Conservation (phyloP, 2,888 invertebrate genomes). For the Tiliacea aurago region DNA sequence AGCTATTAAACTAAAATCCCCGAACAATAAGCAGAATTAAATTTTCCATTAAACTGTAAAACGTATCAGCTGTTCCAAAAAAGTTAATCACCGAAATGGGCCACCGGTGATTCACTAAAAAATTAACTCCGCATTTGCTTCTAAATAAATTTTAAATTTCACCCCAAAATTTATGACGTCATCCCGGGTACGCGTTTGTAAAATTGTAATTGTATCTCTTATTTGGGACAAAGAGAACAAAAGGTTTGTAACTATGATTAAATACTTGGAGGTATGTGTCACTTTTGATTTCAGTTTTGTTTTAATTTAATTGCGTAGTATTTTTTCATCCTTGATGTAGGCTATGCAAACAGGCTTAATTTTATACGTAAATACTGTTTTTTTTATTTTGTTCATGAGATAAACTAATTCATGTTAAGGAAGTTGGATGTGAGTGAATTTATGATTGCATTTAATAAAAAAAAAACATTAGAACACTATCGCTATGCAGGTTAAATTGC, state of each 20-base stretch:
- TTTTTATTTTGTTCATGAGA: not conserved
- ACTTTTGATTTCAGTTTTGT: constrained; percentile 50
- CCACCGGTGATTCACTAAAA: constrained; percentile 82
- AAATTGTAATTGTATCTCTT: constrained; percentile 82
- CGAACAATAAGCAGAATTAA: constrained; percentile 67
- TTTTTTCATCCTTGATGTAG: constrained; percentile 8
- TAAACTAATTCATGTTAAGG: not conserved
- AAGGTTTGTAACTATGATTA: constrained; percentile 75
- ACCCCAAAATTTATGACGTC: constrained; percentile 80
- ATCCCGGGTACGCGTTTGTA: constrained; percentile 71
- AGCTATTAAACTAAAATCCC: constrained; percentile 58
- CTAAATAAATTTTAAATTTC: constrained; percentile 86
- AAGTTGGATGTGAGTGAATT: too few relatives aligned
- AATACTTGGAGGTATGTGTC: constrained; percentile 60
- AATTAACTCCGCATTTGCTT: constrained; percentile 83
- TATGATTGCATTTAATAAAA: too few relatives aligned
- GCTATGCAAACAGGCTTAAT: not conserved
- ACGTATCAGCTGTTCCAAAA: constrained; percentile 64
- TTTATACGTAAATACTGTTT: not conserved
- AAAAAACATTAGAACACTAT: too few relatives aligned
- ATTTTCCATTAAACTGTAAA: constrained; percentile 68
- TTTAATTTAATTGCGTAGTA: constrained; percentile 54
- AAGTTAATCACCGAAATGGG: constrained; percentile 79
- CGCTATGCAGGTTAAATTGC: too few relatives aligned
- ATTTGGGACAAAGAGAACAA: constrained; percentile 81